Evolutionary conservation across 1,140 invertebrate genomes (phyloP).

Genomic region (Dryas iulia): DNA sequence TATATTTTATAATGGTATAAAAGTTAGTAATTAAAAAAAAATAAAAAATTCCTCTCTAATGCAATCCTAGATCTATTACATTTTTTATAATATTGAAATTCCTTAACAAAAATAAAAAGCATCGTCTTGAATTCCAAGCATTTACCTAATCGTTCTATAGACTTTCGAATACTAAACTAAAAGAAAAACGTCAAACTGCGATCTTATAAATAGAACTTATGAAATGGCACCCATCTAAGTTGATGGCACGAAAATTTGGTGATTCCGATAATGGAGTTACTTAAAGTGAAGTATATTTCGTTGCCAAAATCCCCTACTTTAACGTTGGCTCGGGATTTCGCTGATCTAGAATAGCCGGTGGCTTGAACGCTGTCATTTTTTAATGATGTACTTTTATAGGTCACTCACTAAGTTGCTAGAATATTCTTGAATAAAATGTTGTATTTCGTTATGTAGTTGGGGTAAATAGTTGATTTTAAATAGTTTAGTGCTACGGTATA

Average conservation of each 20-base stretch:
- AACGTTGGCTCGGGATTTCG: constrained; percentile 14
- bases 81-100: too few species aligned
- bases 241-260: constrained; percentile 23
- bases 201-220: not conserved
- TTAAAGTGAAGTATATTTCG: constrained; percentile 22
- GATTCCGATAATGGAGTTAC: constrained; percentile 26
- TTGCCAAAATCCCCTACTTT: constrained; percentile 21
- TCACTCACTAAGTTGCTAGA: not conserved
- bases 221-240: constrained; percentile 23
- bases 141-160: too few species aligned
- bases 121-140: too few species aligned
- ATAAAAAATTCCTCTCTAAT: too few species aligned
- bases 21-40: too few species aligned
- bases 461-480: not conserved
- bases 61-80: too few species aligned
- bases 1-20: too few species aligned
- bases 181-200: not conserved
- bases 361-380: constrained; percentile 9
- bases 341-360: constrained; percentile 10
- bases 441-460: not conserved
- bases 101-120: too few species aligned
- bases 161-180: too few species aligned
- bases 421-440: not conserved
- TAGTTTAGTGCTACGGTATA: not conserved
- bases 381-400: constrained; percentile 7